These are phyloP conservation scores for Argyresthia goedartella DNA, from an alignment of 2,888 invertebrate genomes.

Conservation along the genomic window DNA sequence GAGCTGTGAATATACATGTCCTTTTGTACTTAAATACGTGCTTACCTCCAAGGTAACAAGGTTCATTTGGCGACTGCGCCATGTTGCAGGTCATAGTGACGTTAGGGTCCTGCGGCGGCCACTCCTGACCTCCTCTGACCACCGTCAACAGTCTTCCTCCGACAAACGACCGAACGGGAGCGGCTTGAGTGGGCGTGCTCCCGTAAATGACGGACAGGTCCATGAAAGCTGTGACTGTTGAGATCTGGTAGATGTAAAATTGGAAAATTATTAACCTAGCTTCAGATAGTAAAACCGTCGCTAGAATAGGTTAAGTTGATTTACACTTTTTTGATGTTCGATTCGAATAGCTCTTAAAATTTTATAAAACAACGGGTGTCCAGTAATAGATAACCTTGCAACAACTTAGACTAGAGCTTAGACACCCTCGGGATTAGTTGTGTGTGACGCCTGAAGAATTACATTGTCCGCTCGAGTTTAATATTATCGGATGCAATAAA, in stretches of 20 bases:
- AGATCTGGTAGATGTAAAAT: slow-evolving; percentile 50
- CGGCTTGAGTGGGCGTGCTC: slow-evolving; percentile 74
- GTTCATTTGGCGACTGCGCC: slow-evolving; percentile 72
- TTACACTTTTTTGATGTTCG: no score
- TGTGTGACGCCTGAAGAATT: no score
- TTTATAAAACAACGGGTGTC: no score
- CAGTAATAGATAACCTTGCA: no score
- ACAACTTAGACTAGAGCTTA: no score
- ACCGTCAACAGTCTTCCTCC: slow-evolving; percentile 78
- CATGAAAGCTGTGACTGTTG: slow-evolving; percentile 78
- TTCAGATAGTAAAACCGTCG: neutral
- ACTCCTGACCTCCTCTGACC: slow-evolving; percentile 75
- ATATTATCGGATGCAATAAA: no score
- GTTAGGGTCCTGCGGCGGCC: slow-evolving; percentile 79
- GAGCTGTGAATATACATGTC: no score
- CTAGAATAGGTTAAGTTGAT: neutral
- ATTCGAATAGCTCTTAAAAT: no score
- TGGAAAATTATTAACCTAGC: neutral
- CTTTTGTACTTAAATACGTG: no score
- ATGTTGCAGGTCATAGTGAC: slow-evolving; percentile 78
- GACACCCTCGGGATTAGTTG: no score
- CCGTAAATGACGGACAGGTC: slow-evolving; percentile 88
- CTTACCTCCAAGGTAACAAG: slow-evolving; percentile 83
- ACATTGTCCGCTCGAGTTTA: no score
- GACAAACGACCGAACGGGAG: slow-evolving; percentile 74